These are phyloP conservation scores for Zosterops lateralis DNA, from an alignment of 2,113 vertebrate species.

Conservation along the genomic window DNA sequence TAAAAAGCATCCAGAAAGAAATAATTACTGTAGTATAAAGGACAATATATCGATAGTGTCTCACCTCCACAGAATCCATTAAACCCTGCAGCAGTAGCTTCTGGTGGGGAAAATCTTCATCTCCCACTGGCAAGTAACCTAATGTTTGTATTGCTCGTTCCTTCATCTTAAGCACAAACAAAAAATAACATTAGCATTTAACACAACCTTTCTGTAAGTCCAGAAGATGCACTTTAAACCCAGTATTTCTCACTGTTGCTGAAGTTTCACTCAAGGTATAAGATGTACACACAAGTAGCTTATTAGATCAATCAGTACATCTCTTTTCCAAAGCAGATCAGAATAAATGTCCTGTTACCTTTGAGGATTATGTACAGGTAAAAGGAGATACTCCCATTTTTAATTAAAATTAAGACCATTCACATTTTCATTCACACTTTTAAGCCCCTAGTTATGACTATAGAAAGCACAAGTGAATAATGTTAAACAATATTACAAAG, in stretches of 20 bases:
- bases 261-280: background rate
- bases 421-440: background rate
- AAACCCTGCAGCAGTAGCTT: slow-evolving; percentile 92
- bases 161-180: slow-evolving; percentile 85
- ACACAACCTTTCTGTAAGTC: background rate
- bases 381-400: background rate
- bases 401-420: background rate
- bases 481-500: background rate
- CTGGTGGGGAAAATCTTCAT: slow-evolving; percentile 91
- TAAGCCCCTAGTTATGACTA: background rate
- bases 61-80: slow-evolving; percentile 98
- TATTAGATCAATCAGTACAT: background rate
- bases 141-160: slow-evolving; percentile 92
- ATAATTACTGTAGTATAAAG: background rate
- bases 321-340: background rate
- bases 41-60: background rate
- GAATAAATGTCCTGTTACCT: background rate
- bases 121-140: slow-evolving; percentile 94
- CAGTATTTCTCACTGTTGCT: background rate
- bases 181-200: background rate
- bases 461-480: background rate
- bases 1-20: background rate
- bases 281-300: background rate
- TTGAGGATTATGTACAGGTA: background rate
- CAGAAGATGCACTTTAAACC: background rate